Base-by-base conservation (phyloP, 1,140 invertebrate species). In the Nixonia krombeini region DNA sequence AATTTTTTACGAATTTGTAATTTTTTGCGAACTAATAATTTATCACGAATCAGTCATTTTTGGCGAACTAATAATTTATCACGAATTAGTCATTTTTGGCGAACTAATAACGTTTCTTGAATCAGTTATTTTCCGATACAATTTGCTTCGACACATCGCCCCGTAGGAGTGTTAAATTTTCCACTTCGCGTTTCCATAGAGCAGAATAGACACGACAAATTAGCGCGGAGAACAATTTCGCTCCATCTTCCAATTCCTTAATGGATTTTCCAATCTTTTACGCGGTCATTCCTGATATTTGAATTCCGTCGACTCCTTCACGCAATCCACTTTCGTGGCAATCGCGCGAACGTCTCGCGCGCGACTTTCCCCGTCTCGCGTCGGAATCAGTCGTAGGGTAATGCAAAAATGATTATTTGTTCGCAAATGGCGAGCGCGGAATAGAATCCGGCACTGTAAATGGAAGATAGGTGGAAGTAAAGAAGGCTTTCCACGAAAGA, bases 401-500 rank as follows among this genome's bases (percentile, higher is more conserved):
- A 69, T 44, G 44, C 51, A 53, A 62, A 61, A 56, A 57, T 57
- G 65, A 57, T 51, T 58, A 62, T 62, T 62, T 58, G 37, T 62
- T 62, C 38, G 8, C 21, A 17, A 13, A 42, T 25, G 10, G n/a
- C 5, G 23, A 35, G n/a, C 7, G 47, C 16, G 29, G 40, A 61
- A 61, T 56, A 46, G 51, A 62, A 52, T 62, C 38, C 23, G 47
- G 42, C 52, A 40, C 40, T 21, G 45, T 40, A 61, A 62, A 57
- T 47, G 37, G 29, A 9, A 8, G 46, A 45, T 35, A 23, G 42
- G 15, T 3, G 15, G 15, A 28, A 29, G 42, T 13, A 45, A 45
- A 45, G 25, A 12, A 45, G 42, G 29, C 15, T 9, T 10, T 1
- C 26, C 13, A 28, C 44, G 40, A 15, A 68, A 57, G 28, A 17